Conservation (phyloP, 2,797 vertebrate genomes). For the Coendou prehensilis region DNA sequence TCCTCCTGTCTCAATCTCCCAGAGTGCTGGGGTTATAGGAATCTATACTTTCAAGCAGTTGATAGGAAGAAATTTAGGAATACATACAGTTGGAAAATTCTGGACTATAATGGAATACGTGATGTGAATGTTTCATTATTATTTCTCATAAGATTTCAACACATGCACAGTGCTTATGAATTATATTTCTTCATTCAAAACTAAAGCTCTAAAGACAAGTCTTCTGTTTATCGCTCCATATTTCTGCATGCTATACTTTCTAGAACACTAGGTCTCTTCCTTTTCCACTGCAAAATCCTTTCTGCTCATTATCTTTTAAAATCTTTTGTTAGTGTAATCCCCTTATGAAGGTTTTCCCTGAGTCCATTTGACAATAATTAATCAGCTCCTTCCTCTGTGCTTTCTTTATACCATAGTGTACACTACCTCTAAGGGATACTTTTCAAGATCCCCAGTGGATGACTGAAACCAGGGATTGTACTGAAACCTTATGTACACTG, state of each 20-base stretch:
- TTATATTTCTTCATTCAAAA: slow-evolving; percentile 2
- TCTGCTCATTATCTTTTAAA: slow-evolving; percentile 46
- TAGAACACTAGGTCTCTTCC: not conserved
- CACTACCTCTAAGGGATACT: not conserved
- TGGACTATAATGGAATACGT: not conserved
- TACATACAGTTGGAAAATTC: not conserved
- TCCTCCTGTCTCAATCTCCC: not conserved
- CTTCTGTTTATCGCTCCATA: not conserved
- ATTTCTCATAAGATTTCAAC: not conserved
- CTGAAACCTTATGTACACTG: no score
- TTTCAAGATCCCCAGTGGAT: not conserved
- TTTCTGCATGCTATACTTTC: not conserved
- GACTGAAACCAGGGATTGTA: not conserved
- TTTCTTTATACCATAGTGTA: not conserved
- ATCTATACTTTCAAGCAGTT: not conserved
- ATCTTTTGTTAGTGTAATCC: not conserved
- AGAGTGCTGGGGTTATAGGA: not conserved
- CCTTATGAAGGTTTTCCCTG: not conserved
- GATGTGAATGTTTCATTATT: slow-evolving; percentile 38
- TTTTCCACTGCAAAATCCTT: slow-evolving; percentile 10
- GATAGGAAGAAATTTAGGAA: not conserved
- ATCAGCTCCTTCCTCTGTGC: not conserved
- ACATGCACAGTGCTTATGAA: not conserved
- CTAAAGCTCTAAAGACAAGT: not conserved
- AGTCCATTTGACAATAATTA: not conserved